A percentile compares a stretch with the other conserved stretches of the same genome.
Conservation (phyloP, 2,113 vertebrate species). For the Lethenteron camtschaticum region DNA sequence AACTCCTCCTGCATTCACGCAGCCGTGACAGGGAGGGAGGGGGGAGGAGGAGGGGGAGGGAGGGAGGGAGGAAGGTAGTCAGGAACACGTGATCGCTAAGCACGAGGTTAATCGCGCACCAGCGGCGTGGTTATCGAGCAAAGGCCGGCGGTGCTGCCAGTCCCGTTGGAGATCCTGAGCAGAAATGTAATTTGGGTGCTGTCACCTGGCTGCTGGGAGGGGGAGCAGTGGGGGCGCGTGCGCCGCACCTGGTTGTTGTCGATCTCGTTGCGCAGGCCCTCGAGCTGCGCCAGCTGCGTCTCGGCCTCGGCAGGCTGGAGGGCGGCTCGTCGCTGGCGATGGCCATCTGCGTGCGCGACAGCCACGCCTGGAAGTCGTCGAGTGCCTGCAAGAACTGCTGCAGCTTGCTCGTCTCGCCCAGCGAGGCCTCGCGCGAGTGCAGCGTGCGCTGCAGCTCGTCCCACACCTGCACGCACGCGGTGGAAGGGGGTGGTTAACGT, state of each 20-base stretch:
- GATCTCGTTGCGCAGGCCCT: conserved; percentile 32
- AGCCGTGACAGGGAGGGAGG: not conserved
- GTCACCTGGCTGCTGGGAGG: not conserved
- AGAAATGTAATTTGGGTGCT: too few species aligned
- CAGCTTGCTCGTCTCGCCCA: conserved; percentile 77
- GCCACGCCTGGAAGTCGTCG: conserved; percentile 79
- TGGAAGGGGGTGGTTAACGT: too few species aligned
- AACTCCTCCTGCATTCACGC: conserved; percentile 24
- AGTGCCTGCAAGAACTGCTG: conserved; percentile 71
- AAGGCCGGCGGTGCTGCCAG: too few species aligned
- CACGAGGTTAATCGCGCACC: too few species aligned
- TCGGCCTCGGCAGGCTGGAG: conserved; percentile 43
- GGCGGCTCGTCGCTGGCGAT: conserved; percentile 59
- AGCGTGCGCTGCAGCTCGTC: conserved; percentile 38
- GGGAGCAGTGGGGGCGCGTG: not conserved
- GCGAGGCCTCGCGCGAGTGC: conserved; percentile 35
- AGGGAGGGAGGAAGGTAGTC: too few species aligned
- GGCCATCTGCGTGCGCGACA: conserved; percentile 56
- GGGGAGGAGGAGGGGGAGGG: not conserved
- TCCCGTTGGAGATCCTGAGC: too few species aligned
- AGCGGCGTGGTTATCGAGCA: too few species aligned
- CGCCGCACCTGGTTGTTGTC: conserved; percentile 24
- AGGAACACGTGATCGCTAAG: too few species aligned
- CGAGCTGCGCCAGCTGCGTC: conserved; percentile 41
- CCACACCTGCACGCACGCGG: conserved; percentile 24